Evolutionary conservation across 2,113 vertebrate species (phyloP).

Genomic region (Phainopepla nitens): DNA sequence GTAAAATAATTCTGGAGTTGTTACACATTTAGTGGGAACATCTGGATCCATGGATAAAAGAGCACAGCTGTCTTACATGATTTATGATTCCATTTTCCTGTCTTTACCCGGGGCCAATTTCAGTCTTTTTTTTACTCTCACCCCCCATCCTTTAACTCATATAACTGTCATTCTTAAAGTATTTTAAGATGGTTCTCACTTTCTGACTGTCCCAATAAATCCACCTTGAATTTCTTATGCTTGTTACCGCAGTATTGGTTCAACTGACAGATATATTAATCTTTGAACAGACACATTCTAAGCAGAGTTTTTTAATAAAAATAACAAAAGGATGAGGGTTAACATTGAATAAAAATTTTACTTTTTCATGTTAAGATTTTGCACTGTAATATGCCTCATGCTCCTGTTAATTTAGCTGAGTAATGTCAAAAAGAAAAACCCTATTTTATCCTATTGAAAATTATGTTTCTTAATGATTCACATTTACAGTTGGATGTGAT

Average conservation of each 20-base stretch:
- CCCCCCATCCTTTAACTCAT: slow-evolving; percentile 31
- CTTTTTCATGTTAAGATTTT: not conserved
- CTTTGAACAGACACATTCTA: not conserved
- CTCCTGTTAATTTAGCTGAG: not conserved
- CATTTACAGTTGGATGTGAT: not conserved
- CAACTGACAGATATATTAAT: slow-evolving; percentile 30
- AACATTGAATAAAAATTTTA: not conserved
- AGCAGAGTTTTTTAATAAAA: slow-evolving; percentile 27
- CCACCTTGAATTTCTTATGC: slow-evolving; percentile 28
- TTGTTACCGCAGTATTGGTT: slow-evolving; percentile 27
- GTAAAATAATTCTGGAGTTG: slow-evolving; percentile 61
- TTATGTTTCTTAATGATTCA: not conserved
- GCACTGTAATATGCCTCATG: not conserved
- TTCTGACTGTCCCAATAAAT: slow-evolving; percentile 54
- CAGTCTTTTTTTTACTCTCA: not conserved
- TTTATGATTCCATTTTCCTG: slow-evolving; percentile 65
- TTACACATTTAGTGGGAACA: slow-evolving; percentile 58
- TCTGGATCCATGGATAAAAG: slow-evolving; percentile 66
- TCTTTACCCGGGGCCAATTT: slow-evolving; percentile 33
- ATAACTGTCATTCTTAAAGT: slow-evolving; percentile 54
- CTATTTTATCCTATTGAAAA: not conserved
- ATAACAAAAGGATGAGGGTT: not conserved
- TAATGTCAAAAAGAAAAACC: not conserved
- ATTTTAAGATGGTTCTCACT: slow-evolving; percentile 64
- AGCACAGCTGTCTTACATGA: slow-evolving; percentile 53